Percentiles rank a stretch among this genome's conserved stretches.
Evolutionary conservation across 1,140 invertebrate species (phyloP).

Genomic region (Hycleus cichorii): DNA sequence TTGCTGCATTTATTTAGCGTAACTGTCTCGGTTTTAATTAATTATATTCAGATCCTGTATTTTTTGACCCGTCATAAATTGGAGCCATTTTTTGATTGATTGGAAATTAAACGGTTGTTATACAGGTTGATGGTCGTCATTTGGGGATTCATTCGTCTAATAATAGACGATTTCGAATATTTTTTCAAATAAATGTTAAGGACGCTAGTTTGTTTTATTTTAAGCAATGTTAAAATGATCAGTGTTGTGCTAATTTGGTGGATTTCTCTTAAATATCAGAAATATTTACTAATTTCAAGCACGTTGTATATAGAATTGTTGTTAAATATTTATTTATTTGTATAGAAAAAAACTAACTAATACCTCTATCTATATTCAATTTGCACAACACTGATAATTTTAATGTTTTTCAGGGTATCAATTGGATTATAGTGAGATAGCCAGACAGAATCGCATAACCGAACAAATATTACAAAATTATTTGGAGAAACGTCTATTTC

Average conservation of each 20-base stretch:
- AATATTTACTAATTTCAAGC: not conserved
- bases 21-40: no score
- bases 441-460: slow-evolving; percentile 62
- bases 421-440: slow-evolving; percentile 50
- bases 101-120: no score
- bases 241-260: slow-evolving; percentile 6
- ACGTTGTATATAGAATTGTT: not conserved
- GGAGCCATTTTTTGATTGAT: no score
- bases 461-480: slow-evolving; percentile 63
- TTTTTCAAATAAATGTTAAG: no score
- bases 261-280: not conserved
- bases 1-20: no score
- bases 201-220: not conserved
- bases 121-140: no score
- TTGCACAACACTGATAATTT: slow-evolving; percentile 17
- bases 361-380: not conserved
- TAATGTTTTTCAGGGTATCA: slow-evolving; percentile 17
- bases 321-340: not conserved
- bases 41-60: no score
- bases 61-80: no score
- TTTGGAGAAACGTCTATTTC: slow-evolving; percentile 55
- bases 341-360: not conserved
- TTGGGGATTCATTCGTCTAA: no score
- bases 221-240: slow-evolving; percentile 8
- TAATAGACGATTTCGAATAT: no score